Conservation (phyloP, 2,888 invertebrate genomes). For the Cremastobaeus sp. region DNA sequence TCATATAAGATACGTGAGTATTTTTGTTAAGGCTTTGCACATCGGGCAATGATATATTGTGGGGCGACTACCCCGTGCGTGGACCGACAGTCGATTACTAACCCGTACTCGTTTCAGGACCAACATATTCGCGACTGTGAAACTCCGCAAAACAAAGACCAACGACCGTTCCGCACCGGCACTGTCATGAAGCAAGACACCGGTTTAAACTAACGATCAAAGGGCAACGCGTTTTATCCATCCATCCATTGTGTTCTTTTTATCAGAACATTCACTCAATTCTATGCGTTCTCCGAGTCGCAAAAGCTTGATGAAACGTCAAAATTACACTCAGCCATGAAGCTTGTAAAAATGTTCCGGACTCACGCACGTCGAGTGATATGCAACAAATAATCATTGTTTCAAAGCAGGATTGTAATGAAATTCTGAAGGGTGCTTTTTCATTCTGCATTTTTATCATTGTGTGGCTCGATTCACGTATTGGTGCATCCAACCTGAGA, state of each 20-base stretch:
- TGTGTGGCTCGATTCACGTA: no score
- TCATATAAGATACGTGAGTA: no score
- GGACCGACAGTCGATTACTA: slow-evolving; percentile 54
- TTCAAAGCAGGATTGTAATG: slow-evolving; percentile 17
- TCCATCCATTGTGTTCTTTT: slow-evolving; percentile 41
- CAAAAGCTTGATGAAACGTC: slow-evolving; percentile 31
- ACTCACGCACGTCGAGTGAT: slow-evolving; percentile 2
- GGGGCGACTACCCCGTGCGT: no score
- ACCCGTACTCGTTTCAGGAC: slow-evolving; percentile 81
- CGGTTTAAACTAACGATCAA: slow-evolving; percentile 46
- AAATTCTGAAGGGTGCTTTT: slow-evolving; percentile 31
- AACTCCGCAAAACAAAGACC: slow-evolving; percentile 91
- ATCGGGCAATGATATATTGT: no score
- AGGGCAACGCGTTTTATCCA: slow-evolving; percentile 40
- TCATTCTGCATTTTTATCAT: background rate
- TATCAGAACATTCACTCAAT: slow-evolving; percentile 32
- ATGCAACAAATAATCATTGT: no score
- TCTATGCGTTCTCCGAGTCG: slow-evolving; percentile 13
- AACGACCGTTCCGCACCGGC: slow-evolving; percentile 91
- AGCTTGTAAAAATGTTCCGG: slow-evolving; percentile 18
- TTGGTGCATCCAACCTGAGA: no score
- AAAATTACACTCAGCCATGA: slow-evolving; percentile 38
- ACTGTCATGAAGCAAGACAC: slow-evolving; percentile 71
- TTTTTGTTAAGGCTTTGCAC: no score
- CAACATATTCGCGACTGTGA: slow-evolving; percentile 92